Base-by-base conservation (phyloP, 37 sponge, comb jelly and placozoan genomes). In the Ianthella basta region DNA sequence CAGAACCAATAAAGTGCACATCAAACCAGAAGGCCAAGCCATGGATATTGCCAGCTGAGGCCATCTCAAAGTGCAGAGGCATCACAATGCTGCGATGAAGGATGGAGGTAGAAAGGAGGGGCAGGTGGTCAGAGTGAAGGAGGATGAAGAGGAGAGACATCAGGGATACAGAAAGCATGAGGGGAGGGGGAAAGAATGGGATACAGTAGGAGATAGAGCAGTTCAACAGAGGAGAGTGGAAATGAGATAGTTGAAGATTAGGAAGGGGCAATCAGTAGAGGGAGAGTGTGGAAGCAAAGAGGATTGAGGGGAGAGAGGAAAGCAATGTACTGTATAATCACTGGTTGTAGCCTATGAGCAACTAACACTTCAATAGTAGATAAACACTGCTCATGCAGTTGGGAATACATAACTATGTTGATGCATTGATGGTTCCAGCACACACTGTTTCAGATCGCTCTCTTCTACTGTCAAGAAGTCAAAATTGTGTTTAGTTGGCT, bases 1-100 rank as follows among this genome's bases (percentile, higher is more conserved):
- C 60, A 37, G 97, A 86, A 56, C 98, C 98, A 15, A 83, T 81
- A 80, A 98, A 98, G 23, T 89, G 87, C 12, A 95, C 92, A 23
- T 98, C 98, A 86, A 98, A 98, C 98, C 98, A 98, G 84, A 98
- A 98, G 57, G 98, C 98, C 27, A 98, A 80, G 0, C 98, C 98
- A 61, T 98, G 98, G 13, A 98, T 72, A 79, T 66, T 88, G 21
- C 93, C 97, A 79, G 84, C 69, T 29, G 83, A 60, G 78, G 56
- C 81, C 29, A 86, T 36, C 13, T 59, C 56, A 74, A 88, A 96
- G 29, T 59, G 41, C 27, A 93, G 44, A 56, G 96, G 96, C 54
- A 95, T 88, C 29, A 29, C 60, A 15, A 95, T 92, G 57, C 94
- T 94, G 59, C 15, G n/a, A 54, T 53, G 27, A 10, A 61, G 14